phyloP scores from a whole-genome alignment of 2,797 vertebrate species.

The Sorex maritimensis region DNA sequence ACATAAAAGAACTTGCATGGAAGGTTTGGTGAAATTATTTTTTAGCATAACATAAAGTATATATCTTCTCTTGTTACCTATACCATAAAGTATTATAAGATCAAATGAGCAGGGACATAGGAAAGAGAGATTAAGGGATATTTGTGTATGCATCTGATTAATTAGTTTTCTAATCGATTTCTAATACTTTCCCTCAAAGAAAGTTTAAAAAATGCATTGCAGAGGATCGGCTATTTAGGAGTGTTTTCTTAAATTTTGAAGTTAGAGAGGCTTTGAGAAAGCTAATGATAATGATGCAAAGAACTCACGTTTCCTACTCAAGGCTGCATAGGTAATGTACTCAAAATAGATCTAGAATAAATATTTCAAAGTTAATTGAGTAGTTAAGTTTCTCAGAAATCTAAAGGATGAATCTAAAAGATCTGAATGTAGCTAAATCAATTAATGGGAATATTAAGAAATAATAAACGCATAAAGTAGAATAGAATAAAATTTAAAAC shows the following conservation, averaged over 20 bases:
- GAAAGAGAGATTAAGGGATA: background rate
- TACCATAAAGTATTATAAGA: background rate
- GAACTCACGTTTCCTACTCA: background rate
- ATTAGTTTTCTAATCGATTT: background rate
- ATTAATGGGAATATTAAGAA: slow-evolving; percentile 25
- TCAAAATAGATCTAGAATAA: background rate
- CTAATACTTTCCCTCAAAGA: slow-evolving; percentile 31
- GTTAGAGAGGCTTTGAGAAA: background rate
- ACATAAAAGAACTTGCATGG: background rate
- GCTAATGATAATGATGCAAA: background rate
- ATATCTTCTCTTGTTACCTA: background rate
- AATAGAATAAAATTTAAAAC: too few relatives aligned
- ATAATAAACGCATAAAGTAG: background rate
- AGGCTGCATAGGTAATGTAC: background rate
- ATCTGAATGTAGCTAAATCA: background rate
- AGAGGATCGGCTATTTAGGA: background rate
- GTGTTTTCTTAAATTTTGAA: slow-evolving; percentile 18
- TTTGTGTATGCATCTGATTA: background rate
- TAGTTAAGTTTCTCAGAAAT: background rate
- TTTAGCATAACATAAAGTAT: background rate
- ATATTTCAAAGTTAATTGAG: background rate
- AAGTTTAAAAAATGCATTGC: slow-evolving; percentile 1
- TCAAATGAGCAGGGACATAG: background rate
- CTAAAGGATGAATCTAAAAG: slow-evolving; percentile 29
- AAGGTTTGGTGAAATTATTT: background rate